Evolutionary conservation across 2,888 invertebrate species (phyloP).

Genomic region (Lithophane ornitopus): DNA sequence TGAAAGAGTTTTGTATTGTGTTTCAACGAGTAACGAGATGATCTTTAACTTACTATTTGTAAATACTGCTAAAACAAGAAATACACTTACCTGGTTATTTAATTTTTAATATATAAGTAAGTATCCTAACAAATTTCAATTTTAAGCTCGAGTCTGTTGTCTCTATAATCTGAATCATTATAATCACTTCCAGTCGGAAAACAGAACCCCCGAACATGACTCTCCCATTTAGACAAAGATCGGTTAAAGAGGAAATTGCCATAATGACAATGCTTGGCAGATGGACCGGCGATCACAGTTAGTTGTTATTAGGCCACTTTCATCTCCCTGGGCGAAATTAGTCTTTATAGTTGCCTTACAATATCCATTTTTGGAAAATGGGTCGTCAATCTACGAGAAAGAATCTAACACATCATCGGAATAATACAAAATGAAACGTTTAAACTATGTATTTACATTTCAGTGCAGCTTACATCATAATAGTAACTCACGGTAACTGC

Average conservation of each 20-base stretch:
- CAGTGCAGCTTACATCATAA: constrained; percentile 25
- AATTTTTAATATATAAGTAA: not conserved
- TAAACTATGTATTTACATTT: constrained; percentile 21
- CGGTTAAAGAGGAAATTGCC: constrained; percentile 11
- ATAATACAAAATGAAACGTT: constrained; percentile 8
- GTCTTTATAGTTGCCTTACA: not conserved
- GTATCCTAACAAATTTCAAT: not conserved
- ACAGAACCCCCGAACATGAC: not conserved
- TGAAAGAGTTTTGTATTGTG: constrained; percentile 9
- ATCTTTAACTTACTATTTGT: not conserved
- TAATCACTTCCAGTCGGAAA: not conserved
- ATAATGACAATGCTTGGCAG: constrained; percentile 10
- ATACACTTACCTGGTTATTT: not conserved
- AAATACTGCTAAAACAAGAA: not conserved
- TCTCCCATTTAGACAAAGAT: constrained; percentile 5
- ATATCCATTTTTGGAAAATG: not conserved
- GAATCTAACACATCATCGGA: not conserved
- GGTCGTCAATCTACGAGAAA: not conserved
- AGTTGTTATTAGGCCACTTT: not conserved
- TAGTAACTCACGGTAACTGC: constrained; percentile 40
- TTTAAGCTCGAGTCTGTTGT: not conserved
- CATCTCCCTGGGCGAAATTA: not conserved
- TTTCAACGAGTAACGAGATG: constrained; percentile 2
- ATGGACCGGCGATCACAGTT: not conserved
- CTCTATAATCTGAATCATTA: not conserved